phyloP scores from a whole-genome alignment of 2,888 invertebrate genomes.

The Drosophila buzzatii region DNA sequence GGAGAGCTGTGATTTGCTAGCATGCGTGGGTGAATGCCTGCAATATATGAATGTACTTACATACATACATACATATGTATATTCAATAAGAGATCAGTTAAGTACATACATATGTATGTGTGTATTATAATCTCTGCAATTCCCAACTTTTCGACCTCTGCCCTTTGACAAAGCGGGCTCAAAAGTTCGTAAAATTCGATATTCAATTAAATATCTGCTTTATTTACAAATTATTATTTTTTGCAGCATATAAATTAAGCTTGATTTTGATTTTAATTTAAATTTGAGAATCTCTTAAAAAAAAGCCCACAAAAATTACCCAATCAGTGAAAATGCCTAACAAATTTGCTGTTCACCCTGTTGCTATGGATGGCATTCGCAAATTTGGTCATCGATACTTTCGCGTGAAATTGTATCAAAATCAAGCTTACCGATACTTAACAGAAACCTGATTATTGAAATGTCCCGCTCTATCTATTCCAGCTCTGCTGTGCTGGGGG shows the following conservation, averaged over 20 bases:
- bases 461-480: conserved; percentile 1
- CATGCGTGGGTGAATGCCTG: background rate
- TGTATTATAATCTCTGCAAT: background rate
- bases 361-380: background rate
- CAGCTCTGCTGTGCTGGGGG: background rate
- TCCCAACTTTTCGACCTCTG: background rate
- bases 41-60: background rate
- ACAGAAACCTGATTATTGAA: background rate
- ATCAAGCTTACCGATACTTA: background rate
- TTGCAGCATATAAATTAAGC: background rate
- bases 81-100: no score
- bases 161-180: background rate
- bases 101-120: no score
- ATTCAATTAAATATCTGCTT: no score
- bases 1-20: background rate
- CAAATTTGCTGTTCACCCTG: background rate
- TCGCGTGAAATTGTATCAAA: background rate
- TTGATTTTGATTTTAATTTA: no score
- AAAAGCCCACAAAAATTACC: background rate
- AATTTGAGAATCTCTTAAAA: background rate
- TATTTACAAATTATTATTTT: no score
- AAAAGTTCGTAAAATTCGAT: background rate
- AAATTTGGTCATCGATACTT: conserved; percentile 4
- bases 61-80: no score
- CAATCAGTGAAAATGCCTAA: no score